These are phyloP conservation scores for Augiades crinisus DNA, from an alignment of 2,888 invertebrate genomes.

Conservation along the genomic window DNA sequence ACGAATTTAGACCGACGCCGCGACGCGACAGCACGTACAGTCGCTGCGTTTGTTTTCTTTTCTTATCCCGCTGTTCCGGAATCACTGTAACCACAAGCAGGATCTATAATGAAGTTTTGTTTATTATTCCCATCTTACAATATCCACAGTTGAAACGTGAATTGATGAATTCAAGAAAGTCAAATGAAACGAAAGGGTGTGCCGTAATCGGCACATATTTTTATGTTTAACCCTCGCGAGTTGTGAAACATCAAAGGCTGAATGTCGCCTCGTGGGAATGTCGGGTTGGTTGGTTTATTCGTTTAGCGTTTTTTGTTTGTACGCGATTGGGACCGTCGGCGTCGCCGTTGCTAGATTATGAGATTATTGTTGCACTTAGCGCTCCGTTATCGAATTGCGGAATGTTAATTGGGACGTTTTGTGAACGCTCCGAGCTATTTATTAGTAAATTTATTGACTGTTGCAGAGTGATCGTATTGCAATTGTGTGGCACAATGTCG, in stretches of 20 bases:
- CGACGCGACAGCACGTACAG: conserved; percentile 23
- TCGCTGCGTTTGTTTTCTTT: conserved; percentile 27
- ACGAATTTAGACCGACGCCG: conserved; percentile 29
- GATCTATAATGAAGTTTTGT: conserved; percentile 13
- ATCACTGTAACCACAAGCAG: background rate
- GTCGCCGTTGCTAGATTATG: conserved; percentile 50
- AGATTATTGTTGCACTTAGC: conserved; percentile 55
- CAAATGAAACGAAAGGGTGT: conserved; percentile 7
- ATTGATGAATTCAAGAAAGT: too few species aligned
- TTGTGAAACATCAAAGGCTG: conserved; percentile 46
- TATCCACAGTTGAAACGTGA: background rate
- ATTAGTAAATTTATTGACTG: conserved; percentile 5
- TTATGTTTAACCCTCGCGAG: conserved; percentile 32
- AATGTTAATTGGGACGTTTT: conserved; percentile 23
- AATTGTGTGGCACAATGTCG: background rate
- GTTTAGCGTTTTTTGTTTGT: conserved; percentile 48
- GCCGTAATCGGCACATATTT: conserved; percentile 16
- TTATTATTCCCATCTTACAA: conserved; percentile 11
- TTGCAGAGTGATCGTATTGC: background rate
- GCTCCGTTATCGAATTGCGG: conserved; percentile 32
- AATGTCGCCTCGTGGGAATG: conserved; percentile 64
- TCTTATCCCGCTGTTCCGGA: conserved; percentile 5
- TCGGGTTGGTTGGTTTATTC: conserved; percentile 55
- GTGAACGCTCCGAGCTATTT: conserved; percentile 1
- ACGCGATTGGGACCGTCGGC: conserved; percentile 33